Conservation (phyloP, 2,113 vertebrate genomes). For the Cnemophilus loriae region DNA sequence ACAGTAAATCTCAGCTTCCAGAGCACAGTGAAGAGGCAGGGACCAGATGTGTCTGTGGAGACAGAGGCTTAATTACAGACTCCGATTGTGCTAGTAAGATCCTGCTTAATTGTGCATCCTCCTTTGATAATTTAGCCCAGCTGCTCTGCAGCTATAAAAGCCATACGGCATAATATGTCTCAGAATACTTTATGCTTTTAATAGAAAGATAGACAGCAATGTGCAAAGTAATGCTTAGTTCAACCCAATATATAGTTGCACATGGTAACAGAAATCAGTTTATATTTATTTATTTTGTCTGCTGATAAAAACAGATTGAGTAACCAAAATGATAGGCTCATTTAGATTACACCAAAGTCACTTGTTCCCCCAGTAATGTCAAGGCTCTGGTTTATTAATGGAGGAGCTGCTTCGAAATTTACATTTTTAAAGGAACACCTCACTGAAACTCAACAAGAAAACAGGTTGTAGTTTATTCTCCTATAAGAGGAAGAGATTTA, state of each 20-base stretch:
- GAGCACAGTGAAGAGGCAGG: neutral
- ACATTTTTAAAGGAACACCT: neutral
- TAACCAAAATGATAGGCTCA: neutral
- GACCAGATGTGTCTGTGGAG: constrained; percentile 35
- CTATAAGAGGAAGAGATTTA: neutral
- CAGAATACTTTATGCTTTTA: neutral
- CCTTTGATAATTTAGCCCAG: constrained; percentile 37
- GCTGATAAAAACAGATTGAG: neutral
- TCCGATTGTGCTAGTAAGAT: neutral
- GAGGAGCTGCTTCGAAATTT: neutral
- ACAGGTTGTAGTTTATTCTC: neutral
- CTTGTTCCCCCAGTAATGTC: neutral
- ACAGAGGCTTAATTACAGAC: constrained; percentile 39
- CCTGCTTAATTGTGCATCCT: constrained; percentile 39
- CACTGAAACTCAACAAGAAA: neutral
- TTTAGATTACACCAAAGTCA: neutral
- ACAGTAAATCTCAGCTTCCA: constrained; percentile 4
- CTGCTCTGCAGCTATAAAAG: neutral
- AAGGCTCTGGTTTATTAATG: neutral
- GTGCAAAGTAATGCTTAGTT: neutral
- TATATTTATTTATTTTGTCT: neutral
- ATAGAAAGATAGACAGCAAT: neutral
- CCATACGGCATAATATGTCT: neutral
- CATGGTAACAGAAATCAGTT: neutral
- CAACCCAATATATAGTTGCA: neutral